phyloP scores from a whole-genome alignment of 2,888 invertebrate species.

The Nomada ruficornis region DNA sequence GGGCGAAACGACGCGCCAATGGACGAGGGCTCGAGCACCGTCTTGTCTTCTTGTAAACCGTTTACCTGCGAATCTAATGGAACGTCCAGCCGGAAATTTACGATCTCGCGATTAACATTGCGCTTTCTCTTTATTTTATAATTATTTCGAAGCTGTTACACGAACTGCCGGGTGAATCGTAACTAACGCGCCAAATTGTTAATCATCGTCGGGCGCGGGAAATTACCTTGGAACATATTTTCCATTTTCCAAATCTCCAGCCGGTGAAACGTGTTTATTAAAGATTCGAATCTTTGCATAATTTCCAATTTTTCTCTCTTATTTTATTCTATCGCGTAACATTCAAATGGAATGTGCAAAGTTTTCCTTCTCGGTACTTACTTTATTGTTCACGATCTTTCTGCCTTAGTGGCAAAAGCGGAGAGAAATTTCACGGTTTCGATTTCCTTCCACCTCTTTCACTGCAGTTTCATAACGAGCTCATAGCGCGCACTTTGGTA shows the following conservation, averaged over 20 bases:
- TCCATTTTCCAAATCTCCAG: background rate
- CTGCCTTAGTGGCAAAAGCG: too few relatives aligned
- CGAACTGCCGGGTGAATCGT: background rate
- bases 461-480: background rate
- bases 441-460: background rate
- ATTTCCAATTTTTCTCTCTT: too few relatives aligned
- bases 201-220: slow-evolving; percentile 21
- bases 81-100: slow-evolving; percentile 52
- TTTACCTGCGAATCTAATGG: slow-evolving; percentile 37
- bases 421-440: too few relatives aligned
- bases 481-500: background rate
- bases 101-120: slow-evolving; percentile 23
- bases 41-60: slow-evolving; percentile 22
- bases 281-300: too few relatives aligned
- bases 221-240: background rate
- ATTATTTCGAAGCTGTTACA: slow-evolving; percentile 37
- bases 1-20: slow-evolving; percentile 38
- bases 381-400: too few relatives aligned
- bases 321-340: too few relatives aligned
- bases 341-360: too few relatives aligned
- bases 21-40: slow-evolving; percentile 10
- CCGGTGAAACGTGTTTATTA: background rate
- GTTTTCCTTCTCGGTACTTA: too few relatives aligned
- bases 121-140: slow-evolving; percentile 54
- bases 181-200: background rate